Base-by-base conservation (phyloP, 2,888 invertebrate genomes). In the Hydrotaea diabolus region DNA sequence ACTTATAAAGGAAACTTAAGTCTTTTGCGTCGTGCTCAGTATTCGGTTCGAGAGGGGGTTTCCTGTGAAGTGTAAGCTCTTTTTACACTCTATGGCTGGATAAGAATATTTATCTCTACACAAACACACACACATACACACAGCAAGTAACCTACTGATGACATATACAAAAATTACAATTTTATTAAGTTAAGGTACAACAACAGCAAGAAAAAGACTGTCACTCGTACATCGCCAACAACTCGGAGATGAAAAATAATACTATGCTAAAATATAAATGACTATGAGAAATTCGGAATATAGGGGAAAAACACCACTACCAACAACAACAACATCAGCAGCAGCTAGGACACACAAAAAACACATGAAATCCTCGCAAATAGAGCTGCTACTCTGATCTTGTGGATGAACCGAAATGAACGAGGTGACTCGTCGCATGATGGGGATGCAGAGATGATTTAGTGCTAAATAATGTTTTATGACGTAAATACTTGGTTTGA, bases 151-250 rank as follows among this genome's bases (percentile, higher is more conserved):
- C 74, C 79, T 79, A 57, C 53, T 66, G 79, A 79, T 74, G 79
- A 79, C 79, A 74, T 19, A 64, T 55, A 79, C 73, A 66, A 66
- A 73, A 79, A 79, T 73, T 72, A 72, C 71, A 73, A 39, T 79
- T 64, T 72, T 73, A 79, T 79, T 73, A 79, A 64, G 73, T 71
- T 71, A 49, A 71, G 59, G 69, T 59, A 62, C 15, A 71, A 69
- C 23, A 43, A 77, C 17, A 26, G 26, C 36, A 55, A 31, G n/a
- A n/a, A n/a, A n/a, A n/a, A n/a, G n/a, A n/a, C n/a, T n/a, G n/a
- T n/a, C n/a, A n/a, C n/a, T n/a, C n/a, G n/a, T n/a, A n/a, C 46
- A 15, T n/a, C 17, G n/a, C 17, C 46, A 49, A 39, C 66, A 31
- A 69, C 13, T 69, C 13, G 23, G 23, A 69, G 69, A 69, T 69